Conservation (phyloP, 2,888 invertebrate species). For the Erebia epiphron region DNA sequence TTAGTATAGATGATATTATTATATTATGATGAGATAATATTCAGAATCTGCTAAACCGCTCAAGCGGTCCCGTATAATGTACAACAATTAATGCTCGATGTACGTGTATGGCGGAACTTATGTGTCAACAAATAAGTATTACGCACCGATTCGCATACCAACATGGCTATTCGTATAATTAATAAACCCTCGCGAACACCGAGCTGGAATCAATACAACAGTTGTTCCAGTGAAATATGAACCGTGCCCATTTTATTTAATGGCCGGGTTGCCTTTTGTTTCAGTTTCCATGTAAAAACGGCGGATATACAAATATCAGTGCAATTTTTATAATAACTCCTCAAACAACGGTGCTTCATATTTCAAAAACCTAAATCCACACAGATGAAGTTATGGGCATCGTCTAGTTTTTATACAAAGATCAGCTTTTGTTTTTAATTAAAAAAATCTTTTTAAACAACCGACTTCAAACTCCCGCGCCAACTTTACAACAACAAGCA, state of each 20-base stretch:
- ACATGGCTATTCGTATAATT: conserved; percentile 27
- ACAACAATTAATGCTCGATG: no score
- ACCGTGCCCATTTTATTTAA: conserved; percentile 27
- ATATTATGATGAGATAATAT: no score
- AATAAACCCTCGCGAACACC: conserved; percentile 29
- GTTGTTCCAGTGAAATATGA: conserved; percentile 34
- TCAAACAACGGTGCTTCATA: neutral
- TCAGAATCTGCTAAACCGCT: no score
- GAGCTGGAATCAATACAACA: conserved; percentile 34
- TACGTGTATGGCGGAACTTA: no score
- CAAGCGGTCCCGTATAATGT: no score
- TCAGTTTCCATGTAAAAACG: conserved; percentile 13
- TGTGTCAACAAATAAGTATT: conserved; percentile 19
- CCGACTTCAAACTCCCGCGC: no score
- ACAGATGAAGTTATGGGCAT: no score
- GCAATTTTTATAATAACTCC: neutral
- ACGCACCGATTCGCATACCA: neutral
- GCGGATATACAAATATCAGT: neutral
- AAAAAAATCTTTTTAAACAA: no score
- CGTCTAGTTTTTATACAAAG: no score
- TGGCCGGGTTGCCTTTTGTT: conserved; percentile 9
- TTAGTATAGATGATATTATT: no score
- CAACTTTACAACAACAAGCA: no score
- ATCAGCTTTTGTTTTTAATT: neutral
- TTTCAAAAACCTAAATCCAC: no score